Conservation (phyloP, 1,140 invertebrate genomes). For the Drosophila funebris region DNA sequence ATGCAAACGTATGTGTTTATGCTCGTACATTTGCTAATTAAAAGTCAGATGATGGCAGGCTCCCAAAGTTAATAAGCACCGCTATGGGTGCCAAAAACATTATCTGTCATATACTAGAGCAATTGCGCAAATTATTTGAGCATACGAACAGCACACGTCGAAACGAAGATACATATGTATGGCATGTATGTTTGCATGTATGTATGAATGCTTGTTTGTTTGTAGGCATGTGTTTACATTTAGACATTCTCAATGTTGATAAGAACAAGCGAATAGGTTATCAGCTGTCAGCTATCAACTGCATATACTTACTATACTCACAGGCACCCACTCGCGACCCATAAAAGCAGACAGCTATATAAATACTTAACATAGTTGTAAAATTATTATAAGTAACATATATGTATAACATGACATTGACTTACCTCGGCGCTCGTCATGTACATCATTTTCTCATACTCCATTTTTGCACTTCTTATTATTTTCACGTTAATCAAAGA, state of each 20-base stretch:
- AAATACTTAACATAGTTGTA: background rate
- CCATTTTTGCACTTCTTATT: slow-evolving; percentile 55
- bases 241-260: slow-evolving; percentile 43
- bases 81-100: slow-evolving; percentile 41
- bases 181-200: background rate
- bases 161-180: slow-evolving; percentile 25
- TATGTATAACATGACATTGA: background rate
- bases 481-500: slow-evolving; percentile 39
- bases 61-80: slow-evolving; percentile 47
- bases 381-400: too few species aligned
- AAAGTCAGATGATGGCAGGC: slow-evolving; percentile 49
- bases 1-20: background rate
- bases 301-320: slow-evolving; percentile 38
- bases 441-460: slow-evolving; percentile 78
- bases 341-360: too few species aligned
- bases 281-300: slow-evolving; percentile 43
- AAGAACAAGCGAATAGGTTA: slow-evolving; percentile 60
- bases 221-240: slow-evolving; percentile 2
- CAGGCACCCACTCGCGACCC: slow-evolving; percentile 16
- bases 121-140: slow-evolving; percentile 67
- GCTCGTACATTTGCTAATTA: slow-evolving; percentile 62
- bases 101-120: slow-evolving; percentile 37
- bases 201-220: background rate
- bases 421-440: slow-evolving; percentile 65
- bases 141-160: slow-evolving; percentile 29